phyloP scores from a whole-genome alignment of 1,140 invertebrate species.

The Oncopodura yosiiana region DNA sequence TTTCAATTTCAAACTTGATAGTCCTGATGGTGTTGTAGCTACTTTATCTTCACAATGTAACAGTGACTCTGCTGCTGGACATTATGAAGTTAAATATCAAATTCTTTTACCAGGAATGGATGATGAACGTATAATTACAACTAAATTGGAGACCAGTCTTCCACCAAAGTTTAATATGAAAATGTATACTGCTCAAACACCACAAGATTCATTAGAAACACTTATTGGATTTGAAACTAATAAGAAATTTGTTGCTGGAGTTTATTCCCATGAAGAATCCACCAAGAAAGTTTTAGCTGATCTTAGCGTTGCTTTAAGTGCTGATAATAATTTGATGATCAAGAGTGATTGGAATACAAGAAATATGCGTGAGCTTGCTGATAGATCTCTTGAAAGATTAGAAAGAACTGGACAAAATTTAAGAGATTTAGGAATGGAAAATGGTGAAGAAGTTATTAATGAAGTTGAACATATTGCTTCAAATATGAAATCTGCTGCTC shows the following conservation, averaged over 20 bases:
- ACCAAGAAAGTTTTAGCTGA: conserved; percentile 16
- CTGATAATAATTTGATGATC: conserved; percentile 22
- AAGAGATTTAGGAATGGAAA: background rate
- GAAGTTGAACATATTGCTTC: conserved; percentile 12
- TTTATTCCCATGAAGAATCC: conserved; percentile 17
- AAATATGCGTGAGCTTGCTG: no score
- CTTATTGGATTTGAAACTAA: conserved; percentile 28
- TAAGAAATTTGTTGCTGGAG: conserved; percentile 16
- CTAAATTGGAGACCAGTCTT: background rate
- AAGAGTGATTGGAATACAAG: conserved; percentile 24
- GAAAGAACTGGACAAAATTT: background rate
- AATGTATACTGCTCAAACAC: conserved; percentile 10
- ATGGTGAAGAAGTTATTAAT: conserved; percentile 4
- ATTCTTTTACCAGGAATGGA: conserved; percentile 27
- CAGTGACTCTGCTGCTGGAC: conserved; percentile 6
- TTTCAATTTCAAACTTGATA: conserved; percentile 5
- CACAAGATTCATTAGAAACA: conserved; percentile 17
- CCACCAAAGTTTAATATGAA: conserved; percentile 22
- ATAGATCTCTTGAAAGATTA: conserved; percentile 21
- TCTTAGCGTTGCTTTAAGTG: conserved; percentile 26
- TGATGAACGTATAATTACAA: conserved; percentile 17
- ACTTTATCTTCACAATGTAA: conserved; percentile 1
- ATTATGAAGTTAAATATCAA: conserved; percentile 23
- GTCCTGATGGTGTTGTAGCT: background rate
- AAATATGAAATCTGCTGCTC: conserved; percentile 6